Evolutionary conservation across 2,797 vertebrate genomes (phyloP).

Genomic region (Parauchenoglanis ngamensis): DNA sequence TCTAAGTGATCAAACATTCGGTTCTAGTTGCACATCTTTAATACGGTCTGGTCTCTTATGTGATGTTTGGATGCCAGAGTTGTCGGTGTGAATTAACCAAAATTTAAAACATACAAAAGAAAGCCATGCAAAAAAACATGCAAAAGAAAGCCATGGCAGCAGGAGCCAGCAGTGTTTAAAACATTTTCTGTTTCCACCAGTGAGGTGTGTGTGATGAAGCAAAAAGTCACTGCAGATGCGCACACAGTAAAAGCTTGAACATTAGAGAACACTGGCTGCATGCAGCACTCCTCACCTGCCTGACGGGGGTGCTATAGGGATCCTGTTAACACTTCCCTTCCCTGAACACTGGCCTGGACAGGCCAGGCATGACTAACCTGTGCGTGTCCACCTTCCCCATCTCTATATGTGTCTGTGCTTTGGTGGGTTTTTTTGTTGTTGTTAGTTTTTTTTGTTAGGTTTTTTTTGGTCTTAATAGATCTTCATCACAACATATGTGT

Average conservation of each 20-base stretch:
- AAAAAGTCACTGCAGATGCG: constrained; percentile 56
- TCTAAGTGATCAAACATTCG: constrained; percentile 56
- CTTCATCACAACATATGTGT: constrained; percentile 18
- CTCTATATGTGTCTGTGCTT: constrained; percentile 64
- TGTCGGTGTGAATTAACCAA: not conserved
- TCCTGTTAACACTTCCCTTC: constrained; percentile 64
- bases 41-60: not conserved
- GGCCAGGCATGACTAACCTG: constrained; percentile 67
- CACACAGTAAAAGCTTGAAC: constrained; percentile 65
- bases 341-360: constrained; percentile 60
- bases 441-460: constrained; percentile 35
- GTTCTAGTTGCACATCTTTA: constrained; percentile 18
- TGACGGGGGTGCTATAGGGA: constrained; percentile 67
- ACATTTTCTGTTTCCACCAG: constrained; percentile 77
- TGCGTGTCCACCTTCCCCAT: constrained; percentile 65
- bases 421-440: constrained; percentile 54
- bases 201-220: constrained; percentile 64
- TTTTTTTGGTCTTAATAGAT: constrained; percentile 58
- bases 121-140: not conserved
- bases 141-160: constrained; percentile 70
- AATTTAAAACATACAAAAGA: constrained; percentile 6
- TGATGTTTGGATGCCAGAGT: not conserved
- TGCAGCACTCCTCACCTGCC: constrained; percentile 66
- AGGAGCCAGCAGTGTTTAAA: constrained; percentile 66
- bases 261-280: constrained; percentile 69